phyloP scores from a whole-genome alignment of 2,888 invertebrate genomes.

The Zygaena filipendulae region DNA sequence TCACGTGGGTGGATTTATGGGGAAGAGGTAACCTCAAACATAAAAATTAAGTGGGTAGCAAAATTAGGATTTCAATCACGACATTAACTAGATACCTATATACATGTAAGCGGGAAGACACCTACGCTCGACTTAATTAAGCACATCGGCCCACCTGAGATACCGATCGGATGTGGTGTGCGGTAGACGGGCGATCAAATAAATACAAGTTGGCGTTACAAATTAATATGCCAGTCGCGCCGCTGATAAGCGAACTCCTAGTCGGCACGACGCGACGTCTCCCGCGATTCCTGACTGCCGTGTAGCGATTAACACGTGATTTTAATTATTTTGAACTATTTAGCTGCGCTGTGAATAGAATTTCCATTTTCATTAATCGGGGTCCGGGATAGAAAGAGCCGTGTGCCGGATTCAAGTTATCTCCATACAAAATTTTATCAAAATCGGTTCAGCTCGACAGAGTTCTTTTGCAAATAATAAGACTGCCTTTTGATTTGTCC shows the following conservation, averaged over 20 bases:
- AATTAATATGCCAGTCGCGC: slow-evolving; percentile 65
- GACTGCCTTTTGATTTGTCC: no score
- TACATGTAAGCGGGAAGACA: no score
- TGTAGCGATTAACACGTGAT: slow-evolving; percentile 48
- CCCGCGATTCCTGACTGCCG: slow-evolving; percentile 38
- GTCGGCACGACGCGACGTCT: slow-evolving; percentile 42
- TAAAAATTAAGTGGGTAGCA: no score
- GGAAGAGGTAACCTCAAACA: no score
- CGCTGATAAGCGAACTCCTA: slow-evolving; percentile 35
- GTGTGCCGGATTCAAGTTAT: not conserved
- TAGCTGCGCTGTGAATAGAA: not conserved
- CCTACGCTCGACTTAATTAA: slow-evolving; percentile 60
- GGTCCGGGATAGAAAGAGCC: no score
- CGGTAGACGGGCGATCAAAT: slow-evolving; percentile 65
- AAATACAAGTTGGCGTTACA: slow-evolving; percentile 57
- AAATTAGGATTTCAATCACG: no score
- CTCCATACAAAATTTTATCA: slow-evolving; percentile 3
- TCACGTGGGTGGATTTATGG: no score
- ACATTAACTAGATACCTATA: no score
- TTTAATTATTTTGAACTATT: slow-evolving; percentile 24
- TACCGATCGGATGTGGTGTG: slow-evolving; percentile 48
- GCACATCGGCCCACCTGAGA: slow-evolving; percentile 41
- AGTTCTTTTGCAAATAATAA: slow-evolving; percentile 5
- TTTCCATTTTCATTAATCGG: no score
- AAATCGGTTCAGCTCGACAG: slow-evolving; percentile 11